A percentile compares a stretch with the other conserved stretches of the same genome.
These are phyloP conservation scores for Archaeoteleia sp. DNA, from an alignment of 2,888 invertebrate species.

Conservation along the genomic window DNA sequence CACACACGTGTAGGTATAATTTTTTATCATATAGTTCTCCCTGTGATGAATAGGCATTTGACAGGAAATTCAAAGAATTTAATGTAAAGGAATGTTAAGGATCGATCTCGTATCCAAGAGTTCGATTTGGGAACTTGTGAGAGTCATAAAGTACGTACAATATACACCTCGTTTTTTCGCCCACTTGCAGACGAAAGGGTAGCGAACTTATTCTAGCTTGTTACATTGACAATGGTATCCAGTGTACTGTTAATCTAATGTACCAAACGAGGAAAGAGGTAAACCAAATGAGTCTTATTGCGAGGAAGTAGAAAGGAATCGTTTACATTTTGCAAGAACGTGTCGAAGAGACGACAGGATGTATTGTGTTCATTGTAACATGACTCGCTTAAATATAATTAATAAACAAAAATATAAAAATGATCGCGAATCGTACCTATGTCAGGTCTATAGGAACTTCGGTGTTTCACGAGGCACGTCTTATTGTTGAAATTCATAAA, in stretches of 20 bases:
- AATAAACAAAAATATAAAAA: slow-evolving; percentile 27
- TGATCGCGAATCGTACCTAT: slow-evolving; percentile 16
- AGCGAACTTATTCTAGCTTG: slow-evolving; percentile 1
- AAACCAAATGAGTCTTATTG: neutral
- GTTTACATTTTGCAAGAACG: slow-evolving; percentile 11
- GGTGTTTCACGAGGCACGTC: slow-evolving; percentile 23
- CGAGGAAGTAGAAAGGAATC: neutral
- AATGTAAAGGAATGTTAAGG: neutral
- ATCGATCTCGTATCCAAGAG: slow-evolving; percentile 1
- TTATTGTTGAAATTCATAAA: slow-evolving; percentile 35
- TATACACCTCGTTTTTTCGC: slow-evolving; percentile 12
- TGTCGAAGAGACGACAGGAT: slow-evolving; percentile 25
- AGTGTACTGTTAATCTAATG: neutral
- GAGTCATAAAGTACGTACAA: slow-evolving; percentile 14
- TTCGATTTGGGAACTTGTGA: neutral
- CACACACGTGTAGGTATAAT: slow-evolving; percentile 22
- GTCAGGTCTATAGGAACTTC: slow-evolving; percentile 19
- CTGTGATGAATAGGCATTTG: slow-evolving; percentile 29
- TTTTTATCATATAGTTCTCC: slow-evolving; percentile 25
- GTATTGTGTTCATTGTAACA: slow-evolving; percentile 58
- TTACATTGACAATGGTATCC: neutral
- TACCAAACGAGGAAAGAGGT: neutral
- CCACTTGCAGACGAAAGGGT: slow-evolving; percentile 1
- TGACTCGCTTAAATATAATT: slow-evolving; percentile 55
- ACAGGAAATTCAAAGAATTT: neutral